These are phyloP conservation scores for Pristionchus exspectatus DNA, from an alignment of 2,888 invertebrate genomes.

Conservation along the genomic window DNA sequence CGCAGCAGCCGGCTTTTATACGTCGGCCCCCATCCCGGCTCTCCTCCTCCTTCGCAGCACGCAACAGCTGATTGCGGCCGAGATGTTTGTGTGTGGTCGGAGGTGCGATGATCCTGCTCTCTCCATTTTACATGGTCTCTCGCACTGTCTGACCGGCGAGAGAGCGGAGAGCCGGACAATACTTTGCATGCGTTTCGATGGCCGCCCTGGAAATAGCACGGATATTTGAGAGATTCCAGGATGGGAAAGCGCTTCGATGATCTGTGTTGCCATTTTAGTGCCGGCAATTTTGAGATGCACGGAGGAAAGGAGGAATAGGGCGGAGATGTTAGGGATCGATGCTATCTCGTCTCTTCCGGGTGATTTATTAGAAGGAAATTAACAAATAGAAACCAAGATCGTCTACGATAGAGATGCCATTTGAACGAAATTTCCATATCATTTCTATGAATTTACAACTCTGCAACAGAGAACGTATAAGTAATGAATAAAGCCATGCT, in stretches of 20 bases:
- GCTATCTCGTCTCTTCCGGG: background rate
- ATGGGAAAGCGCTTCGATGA: background rate
- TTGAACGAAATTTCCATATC: no score
- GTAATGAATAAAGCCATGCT: no score
- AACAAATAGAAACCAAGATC: background rate
- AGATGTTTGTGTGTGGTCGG: background rate
- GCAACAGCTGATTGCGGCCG: background rate
- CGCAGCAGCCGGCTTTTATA: background rate
- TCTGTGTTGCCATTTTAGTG: slow-evolving; percentile 6
- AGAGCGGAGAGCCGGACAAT: background rate
- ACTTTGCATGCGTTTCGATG: background rate
- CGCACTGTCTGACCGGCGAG: background rate
- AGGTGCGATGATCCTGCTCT: background rate
- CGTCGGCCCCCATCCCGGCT: background rate
- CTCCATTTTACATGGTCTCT: background rate
- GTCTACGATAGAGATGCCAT: no score
- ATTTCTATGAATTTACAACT: no score
- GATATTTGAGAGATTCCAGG: background rate
- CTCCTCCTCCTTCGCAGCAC: background rate
- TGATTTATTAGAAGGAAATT: background rate
- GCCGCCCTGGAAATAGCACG: background rate
- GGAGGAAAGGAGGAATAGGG: background rate
- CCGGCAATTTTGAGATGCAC: background rate
- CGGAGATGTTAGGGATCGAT: background rate
- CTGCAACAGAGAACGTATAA: no score